Conservation (phyloP, 2,888 invertebrate species). For the Pristionchus japonicus region DNA sequence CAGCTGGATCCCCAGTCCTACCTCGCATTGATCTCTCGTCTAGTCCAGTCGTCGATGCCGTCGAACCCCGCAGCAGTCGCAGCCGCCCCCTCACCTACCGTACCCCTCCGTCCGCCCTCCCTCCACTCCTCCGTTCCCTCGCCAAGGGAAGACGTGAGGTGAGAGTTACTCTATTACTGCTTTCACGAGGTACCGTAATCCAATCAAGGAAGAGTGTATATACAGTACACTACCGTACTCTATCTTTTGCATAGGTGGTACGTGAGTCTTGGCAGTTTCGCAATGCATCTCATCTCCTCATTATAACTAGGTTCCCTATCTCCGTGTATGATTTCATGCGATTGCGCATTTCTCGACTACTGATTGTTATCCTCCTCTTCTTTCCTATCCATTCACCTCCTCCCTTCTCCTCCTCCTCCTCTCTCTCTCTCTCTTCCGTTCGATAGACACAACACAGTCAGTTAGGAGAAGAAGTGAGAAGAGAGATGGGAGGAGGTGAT, state of each 20-base stretch:
- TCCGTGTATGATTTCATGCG: neutral
- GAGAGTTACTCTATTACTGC: neutral
- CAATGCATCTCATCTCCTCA: neutral
- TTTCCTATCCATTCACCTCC: neutral
- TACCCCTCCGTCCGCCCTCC: neutral
- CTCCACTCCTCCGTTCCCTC: neutral
- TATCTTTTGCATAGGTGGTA: neutral
- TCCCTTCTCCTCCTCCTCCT: neutral
- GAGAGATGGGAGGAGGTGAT: slow-evolving; percentile 31
- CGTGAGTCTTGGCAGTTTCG: neutral
- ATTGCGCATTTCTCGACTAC: slow-evolving; percentile 3
- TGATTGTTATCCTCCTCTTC: slow-evolving; percentile 1
- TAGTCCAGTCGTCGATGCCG: slow-evolving; percentile 1
- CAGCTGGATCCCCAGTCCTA: slow-evolving; percentile 28
- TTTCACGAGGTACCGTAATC: no score
- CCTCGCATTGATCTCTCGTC: neutral
- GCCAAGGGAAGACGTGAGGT: neutral
- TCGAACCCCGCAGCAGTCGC: neutral
- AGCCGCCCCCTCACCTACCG: neutral
- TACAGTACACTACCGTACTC: neutral
- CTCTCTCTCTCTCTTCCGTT: neutral
- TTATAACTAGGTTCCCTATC: neutral
- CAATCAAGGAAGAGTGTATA: no score
- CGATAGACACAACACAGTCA: slow-evolving; percentile 45
- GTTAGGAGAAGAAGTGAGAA: slow-evolving; percentile 29